Evolutionary conservation across 2,797 vertebrate genomes (phyloP), one percentile per base, ranked within the genome.

Genomic region (Zalophus californianus): DNA sequence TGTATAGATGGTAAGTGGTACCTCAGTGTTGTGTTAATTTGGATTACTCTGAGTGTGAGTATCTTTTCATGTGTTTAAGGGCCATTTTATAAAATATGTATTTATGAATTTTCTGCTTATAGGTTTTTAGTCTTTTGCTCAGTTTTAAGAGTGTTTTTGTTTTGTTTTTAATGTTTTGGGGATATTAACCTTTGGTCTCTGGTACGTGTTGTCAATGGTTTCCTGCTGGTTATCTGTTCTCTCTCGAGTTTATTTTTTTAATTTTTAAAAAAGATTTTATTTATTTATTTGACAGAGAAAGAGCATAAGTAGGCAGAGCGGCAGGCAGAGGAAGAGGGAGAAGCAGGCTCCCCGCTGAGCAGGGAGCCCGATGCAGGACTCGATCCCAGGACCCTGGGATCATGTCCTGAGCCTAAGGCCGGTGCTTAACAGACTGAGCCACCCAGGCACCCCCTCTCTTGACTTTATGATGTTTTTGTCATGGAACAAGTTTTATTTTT

Each of bases 401-500:
- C 44, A 44, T 44, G 44, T 44, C 44, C 44, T 44, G 44, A 44
- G 44, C 44, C 44, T 44, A 44, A 44, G 44, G 44, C 44, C 44
- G 8, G 9, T 44, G 44, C 44, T 44, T 44, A 44, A 44, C 44
- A 44, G 44, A 44, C 44, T 44, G 44, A 44, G 44, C 44, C 44
- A 44, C 44, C 44, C 44, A 44, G 44, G 44, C 44, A 2, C 8
- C 44, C 44, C 44, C 44, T 44, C 44, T 62, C 70, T 93, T 38
- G 10, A 85, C 35, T 86, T 50, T 66, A 50, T 56, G 44, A 21
- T 60, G 15, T 11, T 13, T 86, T 66, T 35, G 18, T 77, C 29
- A 84, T 84, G 54, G 9, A 83, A 83, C 10, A 79, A 12, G 13
- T 56, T 95, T 92, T 77, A 75, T 82, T 60, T 95, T 86, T 52